These are phyloP conservation scores for Leptopilina boulardi DNA, from an alignment of 1,140 invertebrate genomes.

Conservation along the genomic window DNA sequence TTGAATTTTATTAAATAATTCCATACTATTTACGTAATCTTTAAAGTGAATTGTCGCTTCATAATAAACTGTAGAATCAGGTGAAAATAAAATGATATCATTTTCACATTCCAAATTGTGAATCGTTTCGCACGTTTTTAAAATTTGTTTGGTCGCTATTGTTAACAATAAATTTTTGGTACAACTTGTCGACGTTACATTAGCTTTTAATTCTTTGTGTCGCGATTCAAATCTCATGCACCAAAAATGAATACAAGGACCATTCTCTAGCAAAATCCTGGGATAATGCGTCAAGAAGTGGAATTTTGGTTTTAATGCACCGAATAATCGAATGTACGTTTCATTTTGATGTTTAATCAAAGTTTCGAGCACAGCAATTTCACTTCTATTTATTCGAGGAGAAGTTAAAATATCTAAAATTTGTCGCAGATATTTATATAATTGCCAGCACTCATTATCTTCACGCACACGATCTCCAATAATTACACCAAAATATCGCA, in stretches of 20 bases:
- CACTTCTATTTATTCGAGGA: background rate
- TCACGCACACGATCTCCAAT: background rate
- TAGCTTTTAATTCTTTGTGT: conserved; percentile 52
- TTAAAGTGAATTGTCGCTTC: background rate
- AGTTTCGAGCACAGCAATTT: background rate
- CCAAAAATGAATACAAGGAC: conserved; percentile 51
- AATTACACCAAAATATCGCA: background rate
- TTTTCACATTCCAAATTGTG: background rate
- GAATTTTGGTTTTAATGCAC: conserved; percentile 53
- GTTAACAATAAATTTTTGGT: background rate
- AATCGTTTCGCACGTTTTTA: background rate
- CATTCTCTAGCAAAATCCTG: conserved; percentile 46
- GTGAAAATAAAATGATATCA: background rate
- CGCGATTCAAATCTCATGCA: conserved; percentile 56
- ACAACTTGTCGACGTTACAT: background rate
- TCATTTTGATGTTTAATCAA: background rate
- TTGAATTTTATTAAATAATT: conserved; percentile 5
- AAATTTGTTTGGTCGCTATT: background rate
- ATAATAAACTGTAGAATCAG: background rate
- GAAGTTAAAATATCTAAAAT: background rate
- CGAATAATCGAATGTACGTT: background rate
- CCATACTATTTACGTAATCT: background rate
- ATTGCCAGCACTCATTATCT: background rate
- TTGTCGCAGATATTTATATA: background rate
- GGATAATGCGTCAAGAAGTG: conserved; percentile 57